These are phyloP conservation scores for Mya arenaria DNA, from an alignment of 1,140 invertebrate species.

Conservation along the genomic window DNA sequence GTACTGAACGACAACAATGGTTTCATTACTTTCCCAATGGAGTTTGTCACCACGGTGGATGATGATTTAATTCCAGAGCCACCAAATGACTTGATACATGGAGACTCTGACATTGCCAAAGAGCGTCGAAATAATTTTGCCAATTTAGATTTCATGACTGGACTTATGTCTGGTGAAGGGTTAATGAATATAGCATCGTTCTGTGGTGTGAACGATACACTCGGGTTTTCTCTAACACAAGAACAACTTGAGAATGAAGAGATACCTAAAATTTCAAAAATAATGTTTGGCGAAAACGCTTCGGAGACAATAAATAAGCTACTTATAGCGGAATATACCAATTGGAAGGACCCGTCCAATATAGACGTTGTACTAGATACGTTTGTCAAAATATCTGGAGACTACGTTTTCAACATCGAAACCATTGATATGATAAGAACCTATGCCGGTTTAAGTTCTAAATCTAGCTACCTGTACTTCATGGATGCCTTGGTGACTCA, in stretches of 20 bases:
- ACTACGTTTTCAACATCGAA: constrained; percentile 26
- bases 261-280: background rate
- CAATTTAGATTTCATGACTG: constrained; percentile 37
- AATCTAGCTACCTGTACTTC: constrained; percentile 12
- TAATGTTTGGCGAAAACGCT: constrained; percentile 24
- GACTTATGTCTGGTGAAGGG: background rate
- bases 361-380: background rate
- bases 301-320: background rate
- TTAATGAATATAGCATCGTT: background rate
- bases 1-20: background rate
- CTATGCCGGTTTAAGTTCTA: background rate
- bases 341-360: constrained; percentile 28
- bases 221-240: background rate
- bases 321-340: constrained; percentile 6
- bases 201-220: background rate
- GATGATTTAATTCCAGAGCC: constrained; percentile 43
- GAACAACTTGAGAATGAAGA: background rate
- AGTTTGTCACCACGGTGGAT: constrained; percentile 49
- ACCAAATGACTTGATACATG: constrained; percentile 21
- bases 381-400: constrained; percentile 3
- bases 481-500: background rate
- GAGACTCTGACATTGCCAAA: constrained; percentile 1
- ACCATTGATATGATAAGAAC: background rate
- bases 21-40: constrained; percentile 15
- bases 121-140: constrained; percentile 8